Percentiles rank a stretch among this genome's conserved stretches.
Evolutionary conservation across 2,113 vertebrate species (phyloP).

Genomic region (Megaceryle torquata): DNA sequence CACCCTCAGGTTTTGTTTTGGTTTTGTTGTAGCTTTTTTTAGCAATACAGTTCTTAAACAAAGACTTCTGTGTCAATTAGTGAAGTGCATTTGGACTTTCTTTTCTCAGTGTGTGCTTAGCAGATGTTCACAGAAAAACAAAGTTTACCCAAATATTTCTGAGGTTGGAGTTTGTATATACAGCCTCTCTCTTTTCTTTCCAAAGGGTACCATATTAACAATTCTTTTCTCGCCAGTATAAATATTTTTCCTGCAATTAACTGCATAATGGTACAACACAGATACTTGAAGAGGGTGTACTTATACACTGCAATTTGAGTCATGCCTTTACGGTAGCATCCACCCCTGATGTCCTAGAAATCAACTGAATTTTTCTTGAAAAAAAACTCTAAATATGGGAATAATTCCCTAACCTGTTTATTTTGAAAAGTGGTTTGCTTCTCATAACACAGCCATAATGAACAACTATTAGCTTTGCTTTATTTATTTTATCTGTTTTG

Average conservation of each 20-base stretch:
- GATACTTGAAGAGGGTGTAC: conserved; percentile 52
- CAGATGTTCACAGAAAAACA: conserved; percentile 70
- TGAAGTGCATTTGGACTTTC: conserved; percentile 14
- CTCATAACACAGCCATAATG: conserved; percentile 47
- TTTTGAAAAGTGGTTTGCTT: conserved; percentile 64
- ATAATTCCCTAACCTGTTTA: conserved; percentile 62
- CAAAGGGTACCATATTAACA: conserved; percentile 81
- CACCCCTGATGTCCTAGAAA: conserved; percentile 38
- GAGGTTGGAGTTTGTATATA: conserved; percentile 71
- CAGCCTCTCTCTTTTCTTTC: conserved; percentile 70
- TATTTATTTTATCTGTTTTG: conserved; percentile 66
- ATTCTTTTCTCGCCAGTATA: conserved; percentile 75
- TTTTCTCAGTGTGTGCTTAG: conserved; percentile 52
- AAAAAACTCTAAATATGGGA: conserved; percentile 74
- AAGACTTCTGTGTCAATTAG: conserved; percentile 29
- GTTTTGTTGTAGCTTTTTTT: neutral
- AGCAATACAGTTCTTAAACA: neutral
- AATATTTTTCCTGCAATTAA: conserved; percentile 87
- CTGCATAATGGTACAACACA: conserved; percentile 62
- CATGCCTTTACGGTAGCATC: conserved; percentile 55
- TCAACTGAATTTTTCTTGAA: conserved; percentile 67
- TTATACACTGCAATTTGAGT: conserved; percentile 62
- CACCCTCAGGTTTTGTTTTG: neutral
- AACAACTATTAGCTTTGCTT: conserved; percentile 73
- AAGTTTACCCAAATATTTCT: conserved; percentile 78